These are phyloP conservation scores for Dastarcus helophoroides DNA, from an alignment of 2,888 invertebrate species.

Conservation along the genomic window DNA sequence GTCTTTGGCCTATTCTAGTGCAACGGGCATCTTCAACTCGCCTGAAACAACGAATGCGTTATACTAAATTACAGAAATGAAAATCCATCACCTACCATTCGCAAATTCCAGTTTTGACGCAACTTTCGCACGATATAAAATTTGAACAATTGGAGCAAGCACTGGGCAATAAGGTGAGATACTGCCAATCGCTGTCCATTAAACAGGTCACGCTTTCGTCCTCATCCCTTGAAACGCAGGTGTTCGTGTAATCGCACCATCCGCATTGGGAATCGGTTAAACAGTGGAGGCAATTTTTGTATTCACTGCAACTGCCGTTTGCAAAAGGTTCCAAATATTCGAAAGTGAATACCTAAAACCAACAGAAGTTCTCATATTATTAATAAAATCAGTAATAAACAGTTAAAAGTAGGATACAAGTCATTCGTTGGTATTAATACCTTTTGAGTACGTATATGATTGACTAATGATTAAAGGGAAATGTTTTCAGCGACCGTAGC, in stretches of 20 bases:
- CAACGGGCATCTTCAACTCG: slow-evolving; percentile 78
- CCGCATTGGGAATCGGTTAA: slow-evolving; percentile 81
- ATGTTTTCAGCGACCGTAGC: too few relatives aligned
- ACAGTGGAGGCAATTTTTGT: slow-evolving; percentile 78
- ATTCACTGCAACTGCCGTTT: slow-evolving; percentile 62
- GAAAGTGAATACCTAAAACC: slow-evolving; percentile 56
- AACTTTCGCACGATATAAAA: slow-evolving; percentile 77
- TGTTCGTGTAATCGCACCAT: slow-evolving; percentile 75
- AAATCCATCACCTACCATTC: slow-evolving; percentile 90
- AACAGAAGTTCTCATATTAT: neutral
- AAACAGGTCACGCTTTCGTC: slow-evolving; percentile 55
- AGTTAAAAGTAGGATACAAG: too few relatives aligned
- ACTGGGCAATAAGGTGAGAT: slow-evolving; percentile 68
- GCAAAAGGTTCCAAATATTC: slow-evolving; percentile 84
- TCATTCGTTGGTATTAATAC: too few relatives aligned
- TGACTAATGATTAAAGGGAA: too few relatives aligned
- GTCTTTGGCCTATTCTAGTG: slow-evolving; percentile 61
- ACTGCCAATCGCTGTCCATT: slow-evolving; percentile 54
- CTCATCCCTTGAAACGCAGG: slow-evolving; percentile 54
- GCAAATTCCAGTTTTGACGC: slow-evolving; percentile 63
- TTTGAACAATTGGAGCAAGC: slow-evolving; percentile 83
- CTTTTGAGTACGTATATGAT: too few relatives aligned
- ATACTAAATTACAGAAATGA: too few relatives aligned
- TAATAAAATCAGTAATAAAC: too few relatives aligned
- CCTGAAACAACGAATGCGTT: too few relatives aligned